These are phyloP conservation scores for Zaprionus davidi DNA, from an alignment of 1,140 invertebrate species.

Conservation along the genomic window DNA sequence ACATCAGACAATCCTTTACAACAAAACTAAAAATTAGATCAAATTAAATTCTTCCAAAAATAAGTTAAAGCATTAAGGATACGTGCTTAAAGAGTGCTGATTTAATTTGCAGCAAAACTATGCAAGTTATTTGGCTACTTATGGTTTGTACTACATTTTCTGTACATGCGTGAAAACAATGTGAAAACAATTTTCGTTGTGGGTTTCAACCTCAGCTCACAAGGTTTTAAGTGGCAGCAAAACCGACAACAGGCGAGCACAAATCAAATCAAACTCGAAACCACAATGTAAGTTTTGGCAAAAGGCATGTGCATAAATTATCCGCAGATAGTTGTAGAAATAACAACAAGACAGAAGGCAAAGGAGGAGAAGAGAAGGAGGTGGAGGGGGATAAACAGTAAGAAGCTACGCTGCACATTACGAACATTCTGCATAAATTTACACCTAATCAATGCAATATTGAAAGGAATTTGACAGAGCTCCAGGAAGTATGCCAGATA, in stretches of 20 bases:
- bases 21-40: neutral
- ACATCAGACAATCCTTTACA: neutral
- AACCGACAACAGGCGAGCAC: conserved; percentile 15
- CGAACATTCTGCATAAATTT: conserved; percentile 62
- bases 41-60: neutral
- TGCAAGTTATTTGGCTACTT: conserved; percentile 4
- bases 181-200: conserved; percentile 17
- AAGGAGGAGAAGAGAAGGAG: conserved; percentile 6
- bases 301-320: conserved; percentile 50
- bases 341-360: neutral
- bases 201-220: conserved; percentile 22
- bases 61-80: neutral
- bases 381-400: neutral
- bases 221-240: conserved; percentile 14
- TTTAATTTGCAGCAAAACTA: neutral
- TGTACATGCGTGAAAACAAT: conserved; percentile 4
- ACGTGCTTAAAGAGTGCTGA: neutral
- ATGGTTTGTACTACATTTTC: neutral
- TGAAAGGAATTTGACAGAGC: conserved; percentile 63
- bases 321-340: conserved; percentile 21
- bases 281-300: conserved; percentile 32
- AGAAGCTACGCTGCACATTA: conserved; percentile 4
- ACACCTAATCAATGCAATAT: conserved; percentile 76
- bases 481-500: conserved; percentile 35
- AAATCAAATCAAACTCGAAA: conserved; percentile 36